Base-by-base conservation (phyloP, 2,888 invertebrate species). In the Parnassius orleans region DNA sequence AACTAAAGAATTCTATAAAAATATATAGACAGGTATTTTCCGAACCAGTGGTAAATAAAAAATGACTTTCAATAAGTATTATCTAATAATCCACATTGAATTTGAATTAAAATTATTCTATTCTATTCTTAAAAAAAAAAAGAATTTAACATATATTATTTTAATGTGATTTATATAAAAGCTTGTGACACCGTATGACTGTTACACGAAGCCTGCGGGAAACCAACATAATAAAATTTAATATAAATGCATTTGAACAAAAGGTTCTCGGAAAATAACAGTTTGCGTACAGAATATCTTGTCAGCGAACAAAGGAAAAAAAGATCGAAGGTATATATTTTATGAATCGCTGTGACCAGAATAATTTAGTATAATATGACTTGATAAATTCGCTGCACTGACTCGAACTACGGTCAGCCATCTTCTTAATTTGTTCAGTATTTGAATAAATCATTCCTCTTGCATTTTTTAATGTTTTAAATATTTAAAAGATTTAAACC, bases 241-340 rank as follows among this genome's bases (percentile, higher is more conserved):
- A 60, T 43, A 15, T 12, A 48, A 54, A 48, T 54, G n/a, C 19
- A 5, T n/a, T 5, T 10, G 41, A 54, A 54, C 48, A 54, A 54
- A 60, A 50, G 24, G 10, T 55, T 48, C 33, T n/a, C 11, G 33
- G 59, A 44, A 55, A 3, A 12, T 11, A 42, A 41, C 53, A 9
- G 50, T 15, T 9, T 51, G 52, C 44, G 19, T 60, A 11, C 53
- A 44, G 14, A 41, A 43, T 14, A 14, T 14, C 44, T 44, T 24
- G 11, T 11, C 52, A 9, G 7, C 53, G 19, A 14, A 60, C 60
- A 55, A 60, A 55, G 60, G 55, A 50, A 55, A 55, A 55, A 55
- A 50, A 60, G n/a, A 51, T 50, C 50, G 24, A 54, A 42, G 47
- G 50, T 60, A 19, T 43, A 53, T 50, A 9, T 11, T 10, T 14